Evolutionary conservation across 2,888 invertebrate species (phyloP), one percentile per base, ranked within the genome.

Genomic region (Acronicta psi): DNA sequence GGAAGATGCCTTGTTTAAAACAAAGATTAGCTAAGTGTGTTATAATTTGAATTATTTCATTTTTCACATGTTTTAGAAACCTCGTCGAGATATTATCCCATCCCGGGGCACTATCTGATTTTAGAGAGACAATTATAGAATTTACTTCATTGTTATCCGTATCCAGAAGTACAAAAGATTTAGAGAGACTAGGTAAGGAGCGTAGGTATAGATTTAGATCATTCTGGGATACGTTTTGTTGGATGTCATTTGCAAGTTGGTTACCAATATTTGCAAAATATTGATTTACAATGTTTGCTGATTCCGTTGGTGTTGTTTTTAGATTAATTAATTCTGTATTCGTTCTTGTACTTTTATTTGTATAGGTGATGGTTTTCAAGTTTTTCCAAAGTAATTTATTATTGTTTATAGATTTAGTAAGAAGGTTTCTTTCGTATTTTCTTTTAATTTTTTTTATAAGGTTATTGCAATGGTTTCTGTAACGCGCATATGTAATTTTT

Each of bases 161-260:
- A 9, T 52, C 52, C n/a, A 54, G 31, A 2, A 34, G 23, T 13
- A 49, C 41, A 20, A 55, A 55, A 17, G 34, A 54, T 20, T 47
- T 54, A n/a, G 16, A n/a, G 13, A 40, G 47, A 17, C 20, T 34
- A 40, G 17, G 36, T 18, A n/a, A n/a, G 16, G n/a, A 40, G 16
- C 23, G 16, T 23, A n/a, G 18, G 1, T 37, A 25, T 37, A 16
- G 13, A 34, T 37, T 17, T 10, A 37, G 11, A 4, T 25, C 17
- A 17, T 37, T 44, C n/a, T 29, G 11, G 25, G 25, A 25, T 37
- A 17, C n/a, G 18, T 34, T 20, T 18, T n/a, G 41, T 9, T 31
- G 41, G 2, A 34, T 51, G 10, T 42, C 13, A 13, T 42, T 14
- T n/a, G 50, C 50, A 2, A 40, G 29, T 40, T 50, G 17, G n/a